These are phyloP conservation scores for Polydrusus cervinus DNA, from an alignment of 2,888 invertebrate genomes.

Conservation along the genomic window DNA sequence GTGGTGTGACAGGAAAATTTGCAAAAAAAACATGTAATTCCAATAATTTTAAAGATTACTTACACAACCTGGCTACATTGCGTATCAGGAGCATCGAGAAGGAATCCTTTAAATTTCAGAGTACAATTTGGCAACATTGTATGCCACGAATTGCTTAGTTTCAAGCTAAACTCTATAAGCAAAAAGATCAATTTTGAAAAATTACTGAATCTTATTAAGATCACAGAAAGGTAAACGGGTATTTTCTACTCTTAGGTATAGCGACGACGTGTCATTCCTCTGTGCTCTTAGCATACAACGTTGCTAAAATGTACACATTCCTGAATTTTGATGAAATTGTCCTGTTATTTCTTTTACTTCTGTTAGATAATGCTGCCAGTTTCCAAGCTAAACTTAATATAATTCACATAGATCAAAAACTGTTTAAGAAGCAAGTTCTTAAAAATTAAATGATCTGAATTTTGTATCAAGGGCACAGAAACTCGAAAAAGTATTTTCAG, in stretches of 20 bases:
- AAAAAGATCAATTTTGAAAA: no score
- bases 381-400: no score
- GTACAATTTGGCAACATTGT: background rate
- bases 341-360: no score
- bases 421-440: no score
- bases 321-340: background rate
- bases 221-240: background rate
- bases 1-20: no score
- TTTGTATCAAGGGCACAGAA: background rate
- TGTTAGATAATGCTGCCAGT: no score
- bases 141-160: no score
- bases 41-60: background rate
- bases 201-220: background rate
- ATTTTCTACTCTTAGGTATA: no score
- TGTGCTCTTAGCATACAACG: background rate
- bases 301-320: background rate
- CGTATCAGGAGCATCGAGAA: background rate
- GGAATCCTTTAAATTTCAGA: background rate
- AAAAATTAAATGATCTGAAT: no score
- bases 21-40: background rate
- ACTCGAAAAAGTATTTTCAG: background rate
- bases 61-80: background rate
- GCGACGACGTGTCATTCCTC: no score
- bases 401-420: no score
- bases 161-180: no score